Conservation (phyloP, 2,797 vertebrate species). For the Glossophaga mutica region DNA sequence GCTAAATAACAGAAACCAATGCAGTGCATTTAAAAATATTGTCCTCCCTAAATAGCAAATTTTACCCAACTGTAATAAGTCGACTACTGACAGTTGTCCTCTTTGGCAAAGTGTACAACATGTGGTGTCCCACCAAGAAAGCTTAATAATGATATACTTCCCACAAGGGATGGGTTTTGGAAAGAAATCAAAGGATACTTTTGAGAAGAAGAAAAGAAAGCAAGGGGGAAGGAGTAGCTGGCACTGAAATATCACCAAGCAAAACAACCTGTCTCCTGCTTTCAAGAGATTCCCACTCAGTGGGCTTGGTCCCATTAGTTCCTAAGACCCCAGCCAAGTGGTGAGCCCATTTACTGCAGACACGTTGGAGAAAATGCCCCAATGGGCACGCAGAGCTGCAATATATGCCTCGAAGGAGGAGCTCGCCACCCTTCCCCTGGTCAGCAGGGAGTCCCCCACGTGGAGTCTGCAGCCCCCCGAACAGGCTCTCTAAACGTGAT, state of each 20-base stretch:
- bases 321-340: neutral
- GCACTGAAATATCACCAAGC: conserved; percentile 32
- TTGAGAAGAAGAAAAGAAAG: neutral
- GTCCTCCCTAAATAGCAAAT: neutral
- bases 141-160: conserved; percentile 35
- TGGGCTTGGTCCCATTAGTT: neutral
- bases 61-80: neutral
- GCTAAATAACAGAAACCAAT: conserved; percentile 14
- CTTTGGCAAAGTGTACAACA: neutral
- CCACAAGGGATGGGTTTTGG: neutral
- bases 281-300: neutral
- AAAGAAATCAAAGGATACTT: conserved; percentile 44
- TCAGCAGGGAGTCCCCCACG: neutral
- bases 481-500: neutral
- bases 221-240: neutral
- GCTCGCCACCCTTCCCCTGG: neutral
- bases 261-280: conserved; percentile 26
- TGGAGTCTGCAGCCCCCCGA: neutral
- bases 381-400: neutral
- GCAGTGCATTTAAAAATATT: neutral
- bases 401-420: neutral
- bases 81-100: neutral
- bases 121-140: conserved; percentile 34
- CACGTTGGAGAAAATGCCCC: neutral
- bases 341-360: neutral